Conservation (phyloP, 2,113 vertebrate species). For the Petrocephalus microphthalmus region DNA sequence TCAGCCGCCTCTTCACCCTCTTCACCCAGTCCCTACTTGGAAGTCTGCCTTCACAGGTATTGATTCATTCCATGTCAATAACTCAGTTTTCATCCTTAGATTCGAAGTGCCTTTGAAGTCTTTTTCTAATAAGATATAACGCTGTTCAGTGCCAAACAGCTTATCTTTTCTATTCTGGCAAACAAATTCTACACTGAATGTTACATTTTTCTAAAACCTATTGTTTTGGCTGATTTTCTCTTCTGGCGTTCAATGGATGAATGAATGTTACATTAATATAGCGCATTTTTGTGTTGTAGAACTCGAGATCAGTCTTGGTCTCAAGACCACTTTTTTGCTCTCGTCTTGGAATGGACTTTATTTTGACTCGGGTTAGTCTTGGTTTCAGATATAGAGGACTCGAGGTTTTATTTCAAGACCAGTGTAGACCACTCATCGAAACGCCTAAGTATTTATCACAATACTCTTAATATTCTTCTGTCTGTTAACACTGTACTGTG, state of each 20-base stretch:
- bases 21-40: neutral
- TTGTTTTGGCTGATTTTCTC: neutral
- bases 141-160: neutral
- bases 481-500: too few species aligned
- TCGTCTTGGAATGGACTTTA: too few species aligned
- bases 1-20: neutral
- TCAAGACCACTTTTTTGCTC: too few species aligned
- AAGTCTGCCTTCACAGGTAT: neutral
- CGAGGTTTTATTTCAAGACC: too few species aligned
- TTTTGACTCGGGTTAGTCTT: too few species aligned
- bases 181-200: neutral
- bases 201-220: too few species aligned
- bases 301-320: too few species aligned
- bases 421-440: too few species aligned
- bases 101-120: neutral
- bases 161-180: neutral
- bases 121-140: neutral
- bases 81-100: neutral
- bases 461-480: too few species aligned
- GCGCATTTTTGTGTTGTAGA: too few species aligned
- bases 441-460: too few species aligned
- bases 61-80: neutral
- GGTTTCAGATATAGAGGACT: too few species aligned
- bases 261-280: neutral
- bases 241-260: neutral